A percentile compares a stretch with the other conserved stretches of the same genome.
Conservation (phyloP, 2,888 invertebrate genomes). For the Dynastes tityus region DNA sequence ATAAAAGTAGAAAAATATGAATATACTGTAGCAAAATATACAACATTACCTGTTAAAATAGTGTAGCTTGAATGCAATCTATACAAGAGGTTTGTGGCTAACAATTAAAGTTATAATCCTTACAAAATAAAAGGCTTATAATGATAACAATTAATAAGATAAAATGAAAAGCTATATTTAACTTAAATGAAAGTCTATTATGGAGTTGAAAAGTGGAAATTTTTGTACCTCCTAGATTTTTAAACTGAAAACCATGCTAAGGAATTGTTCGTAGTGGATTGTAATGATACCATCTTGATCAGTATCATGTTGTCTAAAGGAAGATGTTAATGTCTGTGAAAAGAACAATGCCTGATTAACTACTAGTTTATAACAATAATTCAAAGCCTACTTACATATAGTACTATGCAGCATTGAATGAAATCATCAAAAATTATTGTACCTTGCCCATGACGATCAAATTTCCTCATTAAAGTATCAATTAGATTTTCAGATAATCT, state of each 20-base stretch:
- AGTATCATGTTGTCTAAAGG: constrained; percentile 91
- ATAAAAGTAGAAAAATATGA: neutral
- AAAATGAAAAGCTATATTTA: neutral
- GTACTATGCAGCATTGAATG: constrained; percentile 94
- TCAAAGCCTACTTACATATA: constrained; percentile 83
- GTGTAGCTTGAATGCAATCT: neutral
- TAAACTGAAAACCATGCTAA: constrained; percentile 90
- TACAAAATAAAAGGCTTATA: no score
- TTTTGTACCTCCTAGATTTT: constrained; percentile 74
- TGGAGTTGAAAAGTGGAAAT: neutral
- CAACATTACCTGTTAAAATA: neutral
- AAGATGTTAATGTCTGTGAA: constrained; percentile 88
- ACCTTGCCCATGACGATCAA: constrained; percentile 92
- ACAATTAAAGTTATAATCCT: neutral
- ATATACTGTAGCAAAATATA: no score
- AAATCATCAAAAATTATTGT: constrained; percentile 98
- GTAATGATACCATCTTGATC: constrained; percentile 96
- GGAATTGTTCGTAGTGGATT: constrained; percentile 96
- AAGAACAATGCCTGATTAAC: constrained; percentile 42
- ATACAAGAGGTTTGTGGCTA: neutral
- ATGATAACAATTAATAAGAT: no score
- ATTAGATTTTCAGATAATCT: constrained; percentile 88
- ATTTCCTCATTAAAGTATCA: constrained; percentile 88
- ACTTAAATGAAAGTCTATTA: neutral
- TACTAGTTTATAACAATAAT: neutral